These are phyloP conservation scores for Erethizon dorsatum DNA, from an alignment of 2,797 vertebrate species.

Conservation along the genomic window DNA sequence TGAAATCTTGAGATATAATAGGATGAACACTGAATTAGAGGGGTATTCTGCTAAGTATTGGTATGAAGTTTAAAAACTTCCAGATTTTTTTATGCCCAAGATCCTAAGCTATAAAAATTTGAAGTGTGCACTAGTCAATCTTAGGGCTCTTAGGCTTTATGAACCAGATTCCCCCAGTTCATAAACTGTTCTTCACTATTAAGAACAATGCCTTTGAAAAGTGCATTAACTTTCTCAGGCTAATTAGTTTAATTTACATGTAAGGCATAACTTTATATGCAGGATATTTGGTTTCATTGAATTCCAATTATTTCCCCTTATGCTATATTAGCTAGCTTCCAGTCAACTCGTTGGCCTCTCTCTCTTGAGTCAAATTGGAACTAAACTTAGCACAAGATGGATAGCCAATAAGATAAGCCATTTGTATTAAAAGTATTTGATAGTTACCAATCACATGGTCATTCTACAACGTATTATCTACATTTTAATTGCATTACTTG, in stretches of 20 bases:
- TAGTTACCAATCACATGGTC: not conserved
- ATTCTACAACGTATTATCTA: not conserved
- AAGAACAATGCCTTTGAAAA: constrained; percentile 70
- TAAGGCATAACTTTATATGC: constrained; percentile 72
- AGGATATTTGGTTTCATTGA: constrained; percentile 66
- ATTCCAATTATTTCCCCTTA: constrained; percentile 68
- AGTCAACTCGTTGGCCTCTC: not conserved
- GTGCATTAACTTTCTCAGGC: constrained; percentile 75
- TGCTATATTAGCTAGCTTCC: not conserved
- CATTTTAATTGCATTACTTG: not conserved
- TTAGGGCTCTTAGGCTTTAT: constrained; percentile 69
- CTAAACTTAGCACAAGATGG: not conserved
- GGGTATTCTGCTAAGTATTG: not conserved
- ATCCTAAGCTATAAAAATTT: constrained; percentile 1
- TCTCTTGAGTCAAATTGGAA: not conserved
- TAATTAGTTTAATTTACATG: constrained; percentile 81
- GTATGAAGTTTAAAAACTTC: not conserved
- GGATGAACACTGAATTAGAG: not conserved
- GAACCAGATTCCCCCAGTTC: constrained; percentile 64
- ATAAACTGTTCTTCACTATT: constrained; percentile 75
- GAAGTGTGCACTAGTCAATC: not conserved
- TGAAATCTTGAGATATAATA: not conserved
- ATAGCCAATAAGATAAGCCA: not conserved
- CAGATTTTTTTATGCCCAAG: not conserved
- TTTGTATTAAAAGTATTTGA: not conserved